Conservation (phyloP, 2,113 vertebrate species). For the Petaurus breviceps region DNA sequence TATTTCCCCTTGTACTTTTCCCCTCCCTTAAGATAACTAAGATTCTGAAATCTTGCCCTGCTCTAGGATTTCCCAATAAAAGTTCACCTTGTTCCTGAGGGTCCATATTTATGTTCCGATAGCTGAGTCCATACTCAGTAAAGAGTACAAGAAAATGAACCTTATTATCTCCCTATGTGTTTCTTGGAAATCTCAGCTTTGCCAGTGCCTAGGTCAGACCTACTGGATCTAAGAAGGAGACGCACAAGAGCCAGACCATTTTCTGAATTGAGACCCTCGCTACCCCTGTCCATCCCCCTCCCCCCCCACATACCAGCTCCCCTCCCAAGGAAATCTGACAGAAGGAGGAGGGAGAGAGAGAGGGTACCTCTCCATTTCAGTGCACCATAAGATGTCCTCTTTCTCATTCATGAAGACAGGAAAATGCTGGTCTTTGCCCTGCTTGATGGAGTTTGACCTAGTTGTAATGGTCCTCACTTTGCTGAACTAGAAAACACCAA, state of each 20-base stretch:
- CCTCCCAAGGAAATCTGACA: neutral
- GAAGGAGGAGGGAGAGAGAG: neutral
- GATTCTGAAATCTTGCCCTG: neutral
- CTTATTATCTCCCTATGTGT: neutral
- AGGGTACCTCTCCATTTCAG: conserved; percentile 97
- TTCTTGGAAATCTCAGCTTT: neutral
- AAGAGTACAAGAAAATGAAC: neutral
- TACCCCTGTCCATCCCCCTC: no score
- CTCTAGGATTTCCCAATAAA: neutral
- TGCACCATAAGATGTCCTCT: conserved; percentile 99
- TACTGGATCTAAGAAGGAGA: neutral
- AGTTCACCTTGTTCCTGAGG: neutral
- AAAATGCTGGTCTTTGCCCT: conserved; percentile 99
- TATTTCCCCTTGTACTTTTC: neutral
- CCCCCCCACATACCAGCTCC: neutral
- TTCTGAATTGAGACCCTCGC: neutral
- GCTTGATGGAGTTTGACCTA: conserved; percentile 98
- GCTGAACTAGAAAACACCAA: conserved; percentile 90
- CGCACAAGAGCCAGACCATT: neutral
- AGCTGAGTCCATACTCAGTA: neutral
- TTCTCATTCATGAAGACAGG: conserved; percentile 99
- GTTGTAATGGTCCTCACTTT: conserved; percentile 99
- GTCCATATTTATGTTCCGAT: neutral
- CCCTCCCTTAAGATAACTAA: neutral
- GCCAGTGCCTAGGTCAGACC: neutral